These are phyloP conservation scores for Lophotis ruficrista DNA, from an alignment of 2,113 vertebrate genomes.

Conservation along the genomic window DNA sequence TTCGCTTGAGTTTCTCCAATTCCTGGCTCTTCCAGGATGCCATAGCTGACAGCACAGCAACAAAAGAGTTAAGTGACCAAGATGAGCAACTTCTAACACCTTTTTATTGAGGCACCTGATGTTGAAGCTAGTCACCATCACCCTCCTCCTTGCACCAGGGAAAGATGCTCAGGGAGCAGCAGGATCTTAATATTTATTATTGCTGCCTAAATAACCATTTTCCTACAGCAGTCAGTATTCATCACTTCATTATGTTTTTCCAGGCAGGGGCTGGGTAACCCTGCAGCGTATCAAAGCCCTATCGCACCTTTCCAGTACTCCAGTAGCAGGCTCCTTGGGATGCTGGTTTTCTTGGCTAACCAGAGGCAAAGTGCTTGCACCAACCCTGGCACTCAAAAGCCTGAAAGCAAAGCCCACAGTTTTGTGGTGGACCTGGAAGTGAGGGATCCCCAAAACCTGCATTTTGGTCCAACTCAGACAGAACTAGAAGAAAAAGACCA, in stretches of 20 bases:
- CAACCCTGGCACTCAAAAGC: not conserved
- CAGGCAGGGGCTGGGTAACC: not conserved
- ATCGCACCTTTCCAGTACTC: not conserved
- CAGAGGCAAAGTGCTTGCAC: fast-evolving
- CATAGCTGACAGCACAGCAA: too few relatives aligned
- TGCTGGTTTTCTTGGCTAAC: not conserved
- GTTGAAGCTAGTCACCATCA: fast-evolving
- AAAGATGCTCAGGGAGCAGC: not conserved
- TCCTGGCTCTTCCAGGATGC: not conserved
- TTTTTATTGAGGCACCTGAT: not conserved
- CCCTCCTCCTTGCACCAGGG: not conserved
- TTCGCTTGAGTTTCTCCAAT: not conserved
- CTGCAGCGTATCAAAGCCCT: not conserved
- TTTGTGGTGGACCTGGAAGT: not conserved
- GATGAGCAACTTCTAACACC: not conserved
- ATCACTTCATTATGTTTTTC: not conserved
- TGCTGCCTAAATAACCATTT: not conserved
- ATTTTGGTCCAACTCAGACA: not conserved
- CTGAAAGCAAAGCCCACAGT: not conserved
- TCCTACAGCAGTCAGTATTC: fast-evolving
- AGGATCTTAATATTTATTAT: too few relatives aligned
- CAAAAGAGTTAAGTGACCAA: not conserved
- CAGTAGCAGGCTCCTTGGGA: too few relatives aligned
- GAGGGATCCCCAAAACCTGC: not conserved
- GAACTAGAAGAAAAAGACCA: fast-evolving